Evolutionary conservation across 2,113 vertebrate genomes (phyloP).

Genomic region (Chionis minor): DNA sequence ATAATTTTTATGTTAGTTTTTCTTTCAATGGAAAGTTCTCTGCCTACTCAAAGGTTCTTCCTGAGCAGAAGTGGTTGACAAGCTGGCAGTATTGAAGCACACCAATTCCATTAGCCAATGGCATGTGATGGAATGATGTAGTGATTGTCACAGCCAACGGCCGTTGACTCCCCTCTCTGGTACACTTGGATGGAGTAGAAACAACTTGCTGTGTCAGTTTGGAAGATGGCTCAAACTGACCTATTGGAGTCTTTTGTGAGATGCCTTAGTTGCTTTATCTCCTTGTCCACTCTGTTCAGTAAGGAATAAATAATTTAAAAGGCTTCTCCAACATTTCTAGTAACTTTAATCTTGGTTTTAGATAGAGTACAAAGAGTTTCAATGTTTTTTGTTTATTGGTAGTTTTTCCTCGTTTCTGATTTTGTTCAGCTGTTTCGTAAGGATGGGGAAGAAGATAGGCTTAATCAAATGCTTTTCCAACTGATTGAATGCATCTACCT

Average conservation of each 20-base stretch:
- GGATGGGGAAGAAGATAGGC: not conserved
- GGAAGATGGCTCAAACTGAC: not conserved
- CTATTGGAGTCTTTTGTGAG: not conserved
- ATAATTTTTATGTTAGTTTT: not conserved
- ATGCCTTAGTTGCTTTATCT: not conserved
- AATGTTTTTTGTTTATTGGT: not conserved
- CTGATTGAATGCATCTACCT: not conserved
- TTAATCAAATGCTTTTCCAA: slow-evolving; percentile 25
- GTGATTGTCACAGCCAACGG: not conserved
- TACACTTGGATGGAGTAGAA: not conserved
- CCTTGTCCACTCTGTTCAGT: not conserved
- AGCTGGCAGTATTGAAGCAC: not conserved
- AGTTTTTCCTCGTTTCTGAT: not conserved
- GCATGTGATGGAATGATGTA: not conserved
- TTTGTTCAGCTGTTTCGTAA: not conserved
- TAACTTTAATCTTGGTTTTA: not conserved
- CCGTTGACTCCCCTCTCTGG: not conserved
- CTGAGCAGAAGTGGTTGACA: not conserved
- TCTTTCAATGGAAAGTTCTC: not conserved
- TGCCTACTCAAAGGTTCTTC: not conserved
- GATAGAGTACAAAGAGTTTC: not conserved
- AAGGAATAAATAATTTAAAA: not conserved
- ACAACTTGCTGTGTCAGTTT: not conserved
- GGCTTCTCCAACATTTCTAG: not conserved
- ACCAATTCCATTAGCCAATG: not conserved